phyloP scores from a whole-genome alignment of 2,113 vertebrate genomes.

The Rhipidura dahli region DNA sequence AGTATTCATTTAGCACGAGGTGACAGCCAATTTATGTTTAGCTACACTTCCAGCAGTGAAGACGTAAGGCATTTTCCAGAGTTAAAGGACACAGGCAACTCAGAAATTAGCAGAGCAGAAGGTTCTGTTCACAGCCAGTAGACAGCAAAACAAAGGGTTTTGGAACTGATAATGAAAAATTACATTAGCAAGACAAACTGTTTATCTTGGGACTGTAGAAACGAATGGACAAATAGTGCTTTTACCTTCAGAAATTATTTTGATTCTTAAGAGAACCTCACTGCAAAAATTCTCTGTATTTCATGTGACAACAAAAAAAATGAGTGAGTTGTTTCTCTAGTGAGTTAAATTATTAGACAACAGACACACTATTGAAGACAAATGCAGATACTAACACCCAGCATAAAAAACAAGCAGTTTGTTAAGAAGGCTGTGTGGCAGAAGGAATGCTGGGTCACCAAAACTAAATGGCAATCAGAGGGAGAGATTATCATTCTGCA shows the following conservation, averaged over 20 bases:
- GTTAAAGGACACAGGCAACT: not conserved
- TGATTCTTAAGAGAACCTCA: not conserved
- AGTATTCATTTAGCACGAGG: not conserved
- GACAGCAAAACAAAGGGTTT: not conserved
- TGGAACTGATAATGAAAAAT: not conserved
- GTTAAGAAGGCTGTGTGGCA: not conserved
- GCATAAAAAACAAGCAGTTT: not conserved
- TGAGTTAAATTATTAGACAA: not conserved
- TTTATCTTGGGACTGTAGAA: not conserved
- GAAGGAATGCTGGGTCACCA: not conserved
- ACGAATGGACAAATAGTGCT: not conserved
- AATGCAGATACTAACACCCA: not conserved
- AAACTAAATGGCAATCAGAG: not conserved
- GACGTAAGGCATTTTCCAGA: not conserved
- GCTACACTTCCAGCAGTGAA: not conserved
- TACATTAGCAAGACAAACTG: not conserved
- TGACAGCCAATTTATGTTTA: not conserved
- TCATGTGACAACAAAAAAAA: not conserved
- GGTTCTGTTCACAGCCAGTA: not conserved
- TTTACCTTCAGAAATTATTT: not conserved
- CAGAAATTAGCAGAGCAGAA: not conserved
- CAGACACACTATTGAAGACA: not conserved
- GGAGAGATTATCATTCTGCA: not conserved
- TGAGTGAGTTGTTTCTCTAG: not conserved
- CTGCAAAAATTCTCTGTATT: not conserved